Percentiles rank a stretch among this genome's conserved stretches.
Conservation (phyloP, 2,113 vertebrate species). For the Petrocephalus zakoni region DNA sequence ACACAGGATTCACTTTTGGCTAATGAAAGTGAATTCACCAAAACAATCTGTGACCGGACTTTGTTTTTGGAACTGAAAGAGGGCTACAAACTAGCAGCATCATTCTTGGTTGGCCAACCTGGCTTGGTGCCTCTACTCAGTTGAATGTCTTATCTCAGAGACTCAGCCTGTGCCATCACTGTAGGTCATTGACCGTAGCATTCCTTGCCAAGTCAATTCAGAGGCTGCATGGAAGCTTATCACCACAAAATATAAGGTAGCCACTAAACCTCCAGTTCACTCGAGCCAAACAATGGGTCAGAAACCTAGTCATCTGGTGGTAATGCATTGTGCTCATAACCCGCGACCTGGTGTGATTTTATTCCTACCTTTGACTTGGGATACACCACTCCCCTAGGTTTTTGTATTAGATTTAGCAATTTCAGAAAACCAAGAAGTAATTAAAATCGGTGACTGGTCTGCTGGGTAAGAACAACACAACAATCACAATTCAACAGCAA, state of each 20-base stretch:
- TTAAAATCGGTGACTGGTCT: neutral
- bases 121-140: neutral
- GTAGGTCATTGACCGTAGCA: neutral
- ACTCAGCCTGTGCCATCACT: neutral
- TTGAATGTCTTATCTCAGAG: neutral
- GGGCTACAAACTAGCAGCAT: neutral
- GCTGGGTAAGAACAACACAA: neutral
- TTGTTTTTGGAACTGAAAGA: neutral
- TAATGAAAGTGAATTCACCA: neutral
- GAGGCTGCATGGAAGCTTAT: neutral
- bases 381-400: neutral
- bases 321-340: neutral
- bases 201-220: neutral
- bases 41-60: neutral
- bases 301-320: neutral
- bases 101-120: neutral
- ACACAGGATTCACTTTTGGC: neutral
- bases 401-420: neutral
- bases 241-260: neutral
- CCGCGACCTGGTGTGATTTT: neutral
- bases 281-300: neutral
- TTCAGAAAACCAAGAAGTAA: neutral
- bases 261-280: neutral
- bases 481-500: neutral
- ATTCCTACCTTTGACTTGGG: neutral